Evolutionary conservation across 2,888 invertebrate genomes (phyloP).

Genomic region (Biston stratarius): DNA sequence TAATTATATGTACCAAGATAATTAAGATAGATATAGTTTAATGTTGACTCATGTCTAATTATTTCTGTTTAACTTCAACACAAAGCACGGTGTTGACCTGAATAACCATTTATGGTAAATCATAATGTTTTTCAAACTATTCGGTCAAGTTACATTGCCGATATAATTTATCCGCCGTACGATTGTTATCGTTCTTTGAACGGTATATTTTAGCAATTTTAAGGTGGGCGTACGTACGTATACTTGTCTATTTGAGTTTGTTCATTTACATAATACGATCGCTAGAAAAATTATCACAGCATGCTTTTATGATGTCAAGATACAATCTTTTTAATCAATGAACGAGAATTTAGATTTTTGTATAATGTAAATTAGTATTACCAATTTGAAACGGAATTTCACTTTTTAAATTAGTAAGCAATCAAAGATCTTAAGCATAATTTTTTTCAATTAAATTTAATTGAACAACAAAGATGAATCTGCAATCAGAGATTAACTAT

Average conservation of each 20-base stretch:
- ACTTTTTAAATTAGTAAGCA: slow-evolving; percentile 12
- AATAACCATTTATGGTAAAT: slow-evolving; percentile 36
- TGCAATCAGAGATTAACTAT: slow-evolving; percentile 1
- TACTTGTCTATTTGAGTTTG: slow-evolving; percentile 4
- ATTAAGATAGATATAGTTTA: slow-evolving; percentile 9
- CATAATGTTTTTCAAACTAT: slow-evolving; percentile 18
- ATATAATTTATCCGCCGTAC: slow-evolving; percentile 7
- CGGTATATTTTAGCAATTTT: slow-evolving; percentile 16
- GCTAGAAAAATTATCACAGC: slow-evolving; percentile 20
- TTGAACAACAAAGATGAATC: slow-evolving; percentile 9
- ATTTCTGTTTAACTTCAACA: slow-evolving; percentile 39
- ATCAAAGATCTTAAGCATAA: background rate
- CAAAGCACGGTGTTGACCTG: slow-evolving; percentile 36
- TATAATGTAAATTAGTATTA: slow-evolving; percentile 10
- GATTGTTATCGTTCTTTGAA: slow-evolving; percentile 11
- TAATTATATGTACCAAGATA: slow-evolving; percentile 20
- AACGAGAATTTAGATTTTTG: slow-evolving; percentile 5
- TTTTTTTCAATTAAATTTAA: slow-evolving; percentile 11
- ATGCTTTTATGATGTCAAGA: slow-evolving; percentile 13
- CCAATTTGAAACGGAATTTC: slow-evolving; percentile 1
- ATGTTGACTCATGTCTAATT: slow-evolving; percentile 37
- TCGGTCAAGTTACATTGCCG: slow-evolving; percentile 11
- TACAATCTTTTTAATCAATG: slow-evolving; percentile 14
- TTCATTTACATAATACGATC: slow-evolving; percentile 22
- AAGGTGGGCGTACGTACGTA: slow-evolving; percentile 4